Evolutionary conservation across 2,113 vertebrate genomes (phyloP), one percentile per base, ranked within the genome.

Genomic region (Sceloporus undulatus): DNA sequence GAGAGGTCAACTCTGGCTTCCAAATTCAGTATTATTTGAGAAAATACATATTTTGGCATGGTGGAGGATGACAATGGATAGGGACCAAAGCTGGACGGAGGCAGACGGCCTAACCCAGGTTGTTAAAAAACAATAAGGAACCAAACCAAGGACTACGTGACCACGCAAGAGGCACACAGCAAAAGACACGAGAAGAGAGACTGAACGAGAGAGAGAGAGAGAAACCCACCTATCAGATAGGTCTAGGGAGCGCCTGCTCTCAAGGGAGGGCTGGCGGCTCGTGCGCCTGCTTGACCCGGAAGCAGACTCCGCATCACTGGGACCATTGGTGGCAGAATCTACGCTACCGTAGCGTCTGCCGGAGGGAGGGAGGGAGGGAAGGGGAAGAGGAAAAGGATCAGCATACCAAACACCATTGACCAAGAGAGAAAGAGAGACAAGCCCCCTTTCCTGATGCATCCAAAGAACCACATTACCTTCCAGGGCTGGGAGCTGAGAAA

Each of bases 341-440:
- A 98, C 97, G 92, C 98, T 99, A 99, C 97, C 98, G 96, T 97
- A 98, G 97, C 93, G 97, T 97, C 98, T 98, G 97, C 95, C 96
- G 83, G 56, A 10, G 56, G 92, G 87, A 71, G 66, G 16, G 66
- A 18, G 27, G 68, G 18, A 62, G 68, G 68, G 68, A 66, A 92
- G 97, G 93, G 93, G 93, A 89, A 94, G 90, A 94, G 97, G 96
- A 98, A 97, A 95, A 97, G 83, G 95, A 91, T 97, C 96, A 98
- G 96, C 95, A 86, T 95, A 92, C 21, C 54, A 27, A 79, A 71
- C 62, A 62, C 42, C 80, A 76, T 48, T 48, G 56, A 87, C 88
- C 93, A 87, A 76, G 88, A 89, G 56, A 87, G 89, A 93, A 86
- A 94, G 34, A 71, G 48, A 76, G 88, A 89, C 91, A 27, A 92